These are phyloP conservation scores for Pelodytes ibericus DNA, from an alignment of 2,797 vertebrate species.

Conservation along the genomic window DNA sequence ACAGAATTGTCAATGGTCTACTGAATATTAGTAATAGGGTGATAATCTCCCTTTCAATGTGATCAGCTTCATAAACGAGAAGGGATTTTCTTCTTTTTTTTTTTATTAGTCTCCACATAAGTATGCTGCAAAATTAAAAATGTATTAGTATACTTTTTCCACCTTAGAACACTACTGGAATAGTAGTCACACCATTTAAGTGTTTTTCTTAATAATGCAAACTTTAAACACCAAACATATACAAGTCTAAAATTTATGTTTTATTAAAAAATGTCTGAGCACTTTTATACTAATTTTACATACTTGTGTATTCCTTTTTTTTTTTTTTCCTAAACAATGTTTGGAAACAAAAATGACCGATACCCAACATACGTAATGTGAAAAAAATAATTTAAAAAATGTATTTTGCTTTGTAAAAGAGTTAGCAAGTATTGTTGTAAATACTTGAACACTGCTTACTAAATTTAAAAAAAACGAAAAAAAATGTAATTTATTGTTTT, in stretches of 20 bases:
- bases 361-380: slow-evolving; percentile 84
- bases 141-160: background rate
- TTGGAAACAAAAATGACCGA: slow-evolving; percentile 78
- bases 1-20: too few species aligned
- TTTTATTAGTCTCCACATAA: too few species aligned
- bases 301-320: slow-evolving; percentile 77
- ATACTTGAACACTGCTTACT: slow-evolving; percentile 89
- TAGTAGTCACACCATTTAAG: slow-evolving; percentile 77
- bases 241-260: slow-evolving; percentile 75
- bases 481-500: slow-evolving; percentile 89
- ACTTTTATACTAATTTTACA: slow-evolving; percentile 85
- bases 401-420: slow-evolving; percentile 81
- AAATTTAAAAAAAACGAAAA: slow-evolving; percentile 78
- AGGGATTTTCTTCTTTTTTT: background rate
- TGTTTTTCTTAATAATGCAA: slow-evolving; percentile 77
- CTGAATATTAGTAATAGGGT: background rate
- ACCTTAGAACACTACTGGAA: slow-evolving; percentile 81
- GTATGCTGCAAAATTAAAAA: too few species aligned
- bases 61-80: too few species aligned
- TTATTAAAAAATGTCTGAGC: slow-evolving; percentile 75
- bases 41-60: too few species aligned
- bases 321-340: slow-evolving; percentile 78
- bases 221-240: slow-evolving; percentile 80
- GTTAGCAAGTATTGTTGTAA: slow-evolving; percentile 93
- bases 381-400: slow-evolving; percentile 72